Conservation (phyloP, 2,888 invertebrate genomes). For the Chymomyza caudatula region DNA sequence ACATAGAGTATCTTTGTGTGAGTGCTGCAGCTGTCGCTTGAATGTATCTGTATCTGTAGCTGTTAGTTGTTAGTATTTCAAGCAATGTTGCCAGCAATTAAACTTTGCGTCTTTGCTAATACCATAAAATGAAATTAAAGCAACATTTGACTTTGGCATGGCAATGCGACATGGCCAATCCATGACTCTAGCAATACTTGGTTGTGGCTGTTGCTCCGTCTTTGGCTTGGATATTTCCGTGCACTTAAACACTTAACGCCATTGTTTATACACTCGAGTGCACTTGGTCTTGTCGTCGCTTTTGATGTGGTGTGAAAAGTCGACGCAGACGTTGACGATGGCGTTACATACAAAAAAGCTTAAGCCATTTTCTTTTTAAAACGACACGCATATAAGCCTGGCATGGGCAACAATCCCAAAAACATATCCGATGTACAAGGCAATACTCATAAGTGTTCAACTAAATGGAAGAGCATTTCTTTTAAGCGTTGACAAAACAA, state of each 20-base stretch:
- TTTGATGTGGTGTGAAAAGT: slow-evolving; percentile 72
- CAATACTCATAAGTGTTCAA: slow-evolving; percentile 70
- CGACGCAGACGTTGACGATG: not conserved
- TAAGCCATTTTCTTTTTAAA: slow-evolving; percentile 52
- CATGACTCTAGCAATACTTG: slow-evolving; percentile 26
- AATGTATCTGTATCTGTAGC: not conserved
- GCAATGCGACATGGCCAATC: slow-evolving; percentile 43
- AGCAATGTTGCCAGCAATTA: slow-evolving; percentile 65
- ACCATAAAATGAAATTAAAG: slow-evolving; percentile 63
- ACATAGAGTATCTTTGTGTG: not conserved
- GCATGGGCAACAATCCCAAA: slow-evolving; percentile 27
- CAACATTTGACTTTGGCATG: slow-evolving; percentile 17
- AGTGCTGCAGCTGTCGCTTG: not conserved
- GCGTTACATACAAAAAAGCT: slow-evolving; percentile 34
- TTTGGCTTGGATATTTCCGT: slow-evolving; percentile 59
- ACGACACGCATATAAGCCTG: slow-evolving; percentile 18
- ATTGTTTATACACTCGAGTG: slow-evolving; percentile 71
- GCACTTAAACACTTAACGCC: slow-evolving; percentile 71
- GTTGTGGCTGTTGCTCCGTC: not conserved
- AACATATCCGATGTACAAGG: slow-evolving; percentile 47
- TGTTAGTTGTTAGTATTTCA: slow-evolving; percentile 46
- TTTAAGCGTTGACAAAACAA: slow-evolving; percentile 71
- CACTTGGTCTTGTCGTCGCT: slow-evolving; percentile 55
- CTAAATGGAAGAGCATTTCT: slow-evolving; percentile 72
- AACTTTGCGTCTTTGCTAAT: slow-evolving; percentile 63